phyloP scores from a whole-genome alignment of 2,113 vertebrate species.

The Halcyon malimbica region DNA sequence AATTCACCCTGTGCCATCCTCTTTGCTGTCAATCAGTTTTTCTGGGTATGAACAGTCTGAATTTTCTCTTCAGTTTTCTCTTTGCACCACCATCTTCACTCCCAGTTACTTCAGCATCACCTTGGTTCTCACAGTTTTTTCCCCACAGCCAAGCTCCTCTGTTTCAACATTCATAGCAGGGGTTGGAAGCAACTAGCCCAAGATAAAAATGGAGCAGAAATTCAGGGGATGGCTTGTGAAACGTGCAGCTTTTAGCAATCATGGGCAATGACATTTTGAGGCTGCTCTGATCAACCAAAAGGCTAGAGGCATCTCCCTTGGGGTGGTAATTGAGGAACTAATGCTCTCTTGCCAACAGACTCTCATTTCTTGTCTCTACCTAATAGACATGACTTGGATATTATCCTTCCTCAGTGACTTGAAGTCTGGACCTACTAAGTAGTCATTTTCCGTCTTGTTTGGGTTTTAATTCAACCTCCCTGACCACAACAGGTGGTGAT shows the following conservation, averaged over 20 bases:
- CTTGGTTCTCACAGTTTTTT: neutral
- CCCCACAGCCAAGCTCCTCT: neutral
- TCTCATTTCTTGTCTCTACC: neutral
- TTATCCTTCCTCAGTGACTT: neutral
- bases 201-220: neutral
- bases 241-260: neutral
- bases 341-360: neutral
- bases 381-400: neutral
- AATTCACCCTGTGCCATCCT: neutral
- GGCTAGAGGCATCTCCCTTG: neutral
- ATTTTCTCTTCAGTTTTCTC: neutral
- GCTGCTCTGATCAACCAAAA: neutral
- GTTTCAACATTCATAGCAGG: neutral
- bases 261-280: neutral
- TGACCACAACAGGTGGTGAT: constrained; percentile 36
- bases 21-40: neutral
- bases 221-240: neutral
- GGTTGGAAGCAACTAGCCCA: neutral
- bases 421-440: neutral
- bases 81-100: neutral
- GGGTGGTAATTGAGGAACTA: neutral
- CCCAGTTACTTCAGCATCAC: neutral
- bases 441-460: neutral
- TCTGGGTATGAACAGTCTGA: neutral
- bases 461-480: constrained; percentile 19